phyloP scores from a whole-genome alignment of 2,113 vertebrate species.

The Corydoras maculifer region DNA sequence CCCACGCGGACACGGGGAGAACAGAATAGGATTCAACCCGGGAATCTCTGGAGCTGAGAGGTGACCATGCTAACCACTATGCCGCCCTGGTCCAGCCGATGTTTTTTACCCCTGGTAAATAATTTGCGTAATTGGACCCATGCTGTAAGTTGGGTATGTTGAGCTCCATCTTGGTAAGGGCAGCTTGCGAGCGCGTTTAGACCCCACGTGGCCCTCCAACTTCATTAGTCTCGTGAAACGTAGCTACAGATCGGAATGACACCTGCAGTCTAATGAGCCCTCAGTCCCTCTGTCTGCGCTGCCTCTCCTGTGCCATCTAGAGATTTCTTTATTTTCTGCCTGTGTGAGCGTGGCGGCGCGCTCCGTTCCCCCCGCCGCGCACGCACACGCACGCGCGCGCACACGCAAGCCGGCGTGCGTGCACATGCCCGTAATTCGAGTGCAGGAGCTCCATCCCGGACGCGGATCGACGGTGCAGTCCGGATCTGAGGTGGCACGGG shows the following conservation, averaged over 20 bases:
- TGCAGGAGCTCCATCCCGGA: not conserved
- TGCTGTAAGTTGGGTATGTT: too few relatives aligned
- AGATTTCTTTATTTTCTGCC: not conserved
- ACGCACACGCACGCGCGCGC: not conserved
- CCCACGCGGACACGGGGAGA: too few relatives aligned
- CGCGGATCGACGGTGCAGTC: slow-evolving; percentile 10
- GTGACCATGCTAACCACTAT: too few relatives aligned
- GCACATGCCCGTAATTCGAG: too few relatives aligned
- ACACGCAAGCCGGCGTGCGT: not conserved
- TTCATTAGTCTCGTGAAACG: not conserved
- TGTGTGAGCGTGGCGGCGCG: not conserved
- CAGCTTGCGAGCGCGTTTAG: too few relatives aligned
- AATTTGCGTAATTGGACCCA: too few relatives aligned
- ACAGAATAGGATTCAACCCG: too few relatives aligned
- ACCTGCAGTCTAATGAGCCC: not conserved
- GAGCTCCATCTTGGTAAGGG: too few relatives aligned
- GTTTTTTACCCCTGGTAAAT: too few relatives aligned
- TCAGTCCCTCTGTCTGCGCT: not conserved
- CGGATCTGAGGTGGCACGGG: not conserved
- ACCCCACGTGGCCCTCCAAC: not conserved
- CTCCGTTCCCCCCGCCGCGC: not conserved
- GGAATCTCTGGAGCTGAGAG: too few relatives aligned
- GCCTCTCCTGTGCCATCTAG: not conserved
- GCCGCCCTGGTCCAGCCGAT: too few relatives aligned
- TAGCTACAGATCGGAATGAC: not conserved